Percentiles rank a stretch among this genome's conserved stretches.
phyloP scores from a whole-genome alignment of 2,797 vertebrate species.

The Neosilurus mollespiculum region DNA sequence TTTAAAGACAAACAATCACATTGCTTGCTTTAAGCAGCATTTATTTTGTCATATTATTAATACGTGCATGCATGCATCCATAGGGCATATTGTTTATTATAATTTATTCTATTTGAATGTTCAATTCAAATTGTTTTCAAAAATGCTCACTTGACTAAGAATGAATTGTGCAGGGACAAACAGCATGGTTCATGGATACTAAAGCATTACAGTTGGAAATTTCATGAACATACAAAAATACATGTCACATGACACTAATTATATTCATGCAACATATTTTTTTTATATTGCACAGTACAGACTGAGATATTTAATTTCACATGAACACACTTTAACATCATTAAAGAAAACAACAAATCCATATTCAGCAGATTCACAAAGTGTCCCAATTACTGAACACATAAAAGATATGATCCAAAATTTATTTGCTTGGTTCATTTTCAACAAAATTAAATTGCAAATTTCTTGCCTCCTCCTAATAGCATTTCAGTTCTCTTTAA shows the following conservation, averaged over 20 bases:
- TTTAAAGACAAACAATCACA: not conserved
- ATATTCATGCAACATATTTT: slow-evolving; percentile 26
- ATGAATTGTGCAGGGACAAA: not conserved
- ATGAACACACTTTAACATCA: not conserved
- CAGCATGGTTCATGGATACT: not conserved
- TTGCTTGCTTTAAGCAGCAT: not conserved
- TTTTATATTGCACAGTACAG: not conserved
- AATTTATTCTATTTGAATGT: not conserved
- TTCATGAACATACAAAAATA: slow-evolving; percentile 7
- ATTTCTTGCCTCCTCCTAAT: not conserved
- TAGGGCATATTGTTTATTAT: not conserved
- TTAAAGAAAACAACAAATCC: slow-evolving; percentile 4
- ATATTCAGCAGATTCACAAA: not conserved
- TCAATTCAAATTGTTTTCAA: not conserved
- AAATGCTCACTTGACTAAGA: not conserved
- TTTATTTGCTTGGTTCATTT: not conserved
- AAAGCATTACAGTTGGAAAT: not conserved
- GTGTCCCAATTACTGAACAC: not conserved
- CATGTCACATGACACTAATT: not conserved
- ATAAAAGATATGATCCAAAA: not conserved
- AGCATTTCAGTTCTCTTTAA: not conserved
- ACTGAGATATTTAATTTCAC: slow-evolving; percentile 12
- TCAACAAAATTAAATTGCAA: not conserved
- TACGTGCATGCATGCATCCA: not conserved
- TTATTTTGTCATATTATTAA: not conserved